Conservation (phyloP, 1,140 invertebrate genomes). For the Pseudoatta argentina region DNA sequence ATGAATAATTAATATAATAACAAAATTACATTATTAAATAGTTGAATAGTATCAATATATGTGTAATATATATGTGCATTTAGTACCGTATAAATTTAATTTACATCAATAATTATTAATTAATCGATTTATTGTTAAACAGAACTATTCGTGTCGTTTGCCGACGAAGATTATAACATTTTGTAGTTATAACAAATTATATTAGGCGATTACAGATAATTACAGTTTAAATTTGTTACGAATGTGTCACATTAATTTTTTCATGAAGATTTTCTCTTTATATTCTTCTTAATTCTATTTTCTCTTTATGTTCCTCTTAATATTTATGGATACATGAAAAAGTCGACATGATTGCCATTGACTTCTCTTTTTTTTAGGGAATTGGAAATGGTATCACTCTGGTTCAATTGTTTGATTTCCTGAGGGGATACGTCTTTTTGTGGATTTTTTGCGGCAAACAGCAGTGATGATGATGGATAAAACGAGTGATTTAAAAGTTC, state of each 20-base stretch:
- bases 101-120: slow-evolving; percentile 28
- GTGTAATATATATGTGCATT: background rate
- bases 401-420: slow-evolving; percentile 60
- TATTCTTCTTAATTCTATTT: slow-evolving; percentile 11
- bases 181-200: background rate
- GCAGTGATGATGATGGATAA: background rate
- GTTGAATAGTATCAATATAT: background rate
- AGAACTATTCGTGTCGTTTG: slow-evolving; percentile 14
- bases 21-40: slow-evolving; percentile 13
- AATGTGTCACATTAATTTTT: background rate
- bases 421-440: slow-evolving; percentile 8
- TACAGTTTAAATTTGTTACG: slow-evolving; percentile 12
- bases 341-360: background rate
- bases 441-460: background rate
- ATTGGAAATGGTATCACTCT: slow-evolving; percentile 34
- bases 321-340: background rate
- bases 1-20: background rate
- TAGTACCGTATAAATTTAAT: background rate
- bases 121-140: slow-evolving; percentile 5
- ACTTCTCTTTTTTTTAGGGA: slow-evolving; percentile 15
- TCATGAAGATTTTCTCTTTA: slow-evolving; percentile 3
- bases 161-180: slow-evolving; percentile 28
- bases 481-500: background rate
- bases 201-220: slow-evolving; percentile 7
- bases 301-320: background rate